Conservation (phyloP, 2,797 vertebrate species). For the Ctenochaetus hawaiiensis region DNA sequence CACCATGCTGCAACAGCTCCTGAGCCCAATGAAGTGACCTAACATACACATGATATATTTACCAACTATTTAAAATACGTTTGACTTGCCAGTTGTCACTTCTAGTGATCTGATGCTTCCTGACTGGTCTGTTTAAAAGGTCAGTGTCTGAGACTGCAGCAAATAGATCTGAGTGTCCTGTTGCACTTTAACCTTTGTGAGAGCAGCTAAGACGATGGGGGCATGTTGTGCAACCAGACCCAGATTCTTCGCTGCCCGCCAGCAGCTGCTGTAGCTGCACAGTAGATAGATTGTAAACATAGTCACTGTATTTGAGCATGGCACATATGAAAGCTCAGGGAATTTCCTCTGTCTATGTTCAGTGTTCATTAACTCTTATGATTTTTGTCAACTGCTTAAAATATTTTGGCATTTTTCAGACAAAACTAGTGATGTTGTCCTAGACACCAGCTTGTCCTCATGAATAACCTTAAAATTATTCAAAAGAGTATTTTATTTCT, state of each 20-base stretch:
- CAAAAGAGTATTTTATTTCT: background rate
- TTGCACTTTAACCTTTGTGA: slow-evolving; percentile 73
- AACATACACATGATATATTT: background rate
- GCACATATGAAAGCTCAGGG: background rate
- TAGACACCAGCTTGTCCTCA: background rate
- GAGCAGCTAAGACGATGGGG: slow-evolving; percentile 34
- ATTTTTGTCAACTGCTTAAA: background rate
- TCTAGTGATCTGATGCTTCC: slow-evolving; percentile 30
- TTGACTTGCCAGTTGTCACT: slow-evolving; percentile 15
- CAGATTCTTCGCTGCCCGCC: slow-evolving; percentile 41
- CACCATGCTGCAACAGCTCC: no score
- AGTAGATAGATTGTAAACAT: slow-evolving; percentile 25
- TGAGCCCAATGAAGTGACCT: background rate
- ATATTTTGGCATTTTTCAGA: background rate
- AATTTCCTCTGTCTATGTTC: background rate
- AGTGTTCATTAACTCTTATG: background rate
- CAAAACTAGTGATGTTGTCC: background rate
- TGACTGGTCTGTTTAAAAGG: slow-evolving; percentile 66
- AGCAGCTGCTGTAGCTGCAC: slow-evolving; percentile 51
- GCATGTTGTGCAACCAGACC: slow-evolving; percentile 53
- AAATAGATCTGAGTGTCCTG: slow-evolving; percentile 66
- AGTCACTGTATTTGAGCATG: slow-evolving; percentile 10
- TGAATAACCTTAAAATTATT: background rate
- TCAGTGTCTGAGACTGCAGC: slow-evolving; percentile 57
- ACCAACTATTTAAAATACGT: slow-evolving; percentile 2